These are phyloP conservation scores for Acrobasis repandana DNA, from an alignment of 2,888 invertebrate genomes.

Conservation along the genomic window DNA sequence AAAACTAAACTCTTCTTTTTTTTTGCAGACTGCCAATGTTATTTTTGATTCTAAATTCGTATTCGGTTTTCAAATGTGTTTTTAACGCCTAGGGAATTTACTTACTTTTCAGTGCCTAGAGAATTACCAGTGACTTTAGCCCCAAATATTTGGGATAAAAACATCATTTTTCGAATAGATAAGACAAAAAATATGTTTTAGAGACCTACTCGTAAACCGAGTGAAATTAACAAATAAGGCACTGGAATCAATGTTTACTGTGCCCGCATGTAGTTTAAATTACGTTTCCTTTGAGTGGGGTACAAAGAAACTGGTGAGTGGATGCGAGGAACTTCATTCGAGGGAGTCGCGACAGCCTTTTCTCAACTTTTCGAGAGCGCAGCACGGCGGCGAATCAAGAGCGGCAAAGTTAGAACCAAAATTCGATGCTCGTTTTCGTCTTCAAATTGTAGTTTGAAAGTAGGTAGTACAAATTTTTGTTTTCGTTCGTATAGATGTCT, in stretches of 20 bases:
- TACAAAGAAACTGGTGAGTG: slow-evolving; percentile 56
- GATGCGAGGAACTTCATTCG: slow-evolving; percentile 58
- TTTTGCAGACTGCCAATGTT: too few relatives aligned
- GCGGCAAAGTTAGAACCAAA: slow-evolving; percentile 39
- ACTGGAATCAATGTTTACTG: slow-evolving; percentile 62
- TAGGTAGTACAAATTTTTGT: not conserved
- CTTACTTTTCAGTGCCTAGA: too few relatives aligned
- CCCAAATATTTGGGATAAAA: too few relatives aligned
- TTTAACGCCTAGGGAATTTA: too few relatives aligned
- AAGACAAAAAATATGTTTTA: too few relatives aligned
- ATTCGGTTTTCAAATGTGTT: too few relatives aligned
- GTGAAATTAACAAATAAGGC: slow-evolving; percentile 24
- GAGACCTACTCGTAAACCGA: too few relatives aligned
- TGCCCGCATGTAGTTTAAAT: slow-evolving; percentile 73
- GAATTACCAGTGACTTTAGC: too few relatives aligned
- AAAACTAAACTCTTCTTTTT: too few relatives aligned
- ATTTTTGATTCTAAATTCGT: too few relatives aligned
- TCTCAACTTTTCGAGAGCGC: slow-evolving; percentile 46
- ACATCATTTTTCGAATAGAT: too few relatives aligned
- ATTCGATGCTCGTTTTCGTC: slow-evolving; percentile 11
- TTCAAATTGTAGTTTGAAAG: slow-evolving; percentile 11
- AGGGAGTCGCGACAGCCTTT: slow-evolving; percentile 53
- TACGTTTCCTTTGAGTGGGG: slow-evolving; percentile 67
- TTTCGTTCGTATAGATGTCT: too few relatives aligned
- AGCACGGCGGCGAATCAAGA: slow-evolving; percentile 47